phyloP scores from a whole-genome alignment of 2,888 invertebrate genomes.

The Pegoplata infirma region DNA sequence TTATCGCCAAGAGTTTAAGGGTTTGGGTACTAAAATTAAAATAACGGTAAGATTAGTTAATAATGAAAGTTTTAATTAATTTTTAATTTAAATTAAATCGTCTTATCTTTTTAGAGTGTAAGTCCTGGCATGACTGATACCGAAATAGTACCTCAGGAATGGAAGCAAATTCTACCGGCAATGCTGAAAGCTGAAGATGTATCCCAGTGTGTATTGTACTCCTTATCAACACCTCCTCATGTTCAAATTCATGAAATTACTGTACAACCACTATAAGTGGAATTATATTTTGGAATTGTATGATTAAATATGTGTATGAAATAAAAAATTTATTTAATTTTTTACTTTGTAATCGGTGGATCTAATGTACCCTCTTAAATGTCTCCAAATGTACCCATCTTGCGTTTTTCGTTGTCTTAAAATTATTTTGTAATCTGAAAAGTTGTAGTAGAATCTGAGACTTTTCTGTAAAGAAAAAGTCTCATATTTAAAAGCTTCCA shows the following conservation, averaged over 20 bases:
- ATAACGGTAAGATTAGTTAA: slow-evolving; percentile 60
- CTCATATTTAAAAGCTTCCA: too few species aligned
- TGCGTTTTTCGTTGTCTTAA: too few species aligned
- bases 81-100: background rate
- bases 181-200: slow-evolving; percentile 65
- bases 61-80: too few species aligned
- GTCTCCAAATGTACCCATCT: too few species aligned
- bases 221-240: slow-evolving; percentile 65
- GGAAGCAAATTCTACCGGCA: slow-evolving; percentile 11
- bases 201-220: slow-evolving; percentile 65
- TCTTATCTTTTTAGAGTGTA: slow-evolving; percentile 60
- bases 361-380: too few species aligned
- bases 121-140: slow-evolving; percentile 67
- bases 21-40: slow-evolving; percentile 47
- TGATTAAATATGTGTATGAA: too few species aligned
- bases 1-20: slow-evolving; percentile 74
- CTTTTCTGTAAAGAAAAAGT: too few species aligned
- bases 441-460: too few species aligned
- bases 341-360: too few species aligned
- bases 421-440: too few species aligned
- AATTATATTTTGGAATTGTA: too few species aligned
- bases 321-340: too few species aligned
- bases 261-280: slow-evolving; percentile 20
- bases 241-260: slow-evolving; percentile 61
- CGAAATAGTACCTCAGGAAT: slow-evolving; percentile 39